Base-by-base conservation (phyloP, 2,797 vertebrate genomes). In the Myotis daubentonii region DNA sequence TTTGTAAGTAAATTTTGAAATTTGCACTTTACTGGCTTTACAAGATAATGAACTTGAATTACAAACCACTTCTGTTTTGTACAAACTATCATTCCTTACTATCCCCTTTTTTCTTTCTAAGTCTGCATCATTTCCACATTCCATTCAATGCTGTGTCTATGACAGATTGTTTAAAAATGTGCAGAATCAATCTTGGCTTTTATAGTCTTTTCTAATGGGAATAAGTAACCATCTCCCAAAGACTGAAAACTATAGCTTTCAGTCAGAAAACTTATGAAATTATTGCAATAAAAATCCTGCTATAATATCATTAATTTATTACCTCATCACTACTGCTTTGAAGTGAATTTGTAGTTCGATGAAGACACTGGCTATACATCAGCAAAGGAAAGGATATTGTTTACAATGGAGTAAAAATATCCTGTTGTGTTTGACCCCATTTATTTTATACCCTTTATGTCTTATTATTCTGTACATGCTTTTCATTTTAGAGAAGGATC, bases 271-370 rank as follows among this genome's bases (percentile, higher is more conserved):
- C 71, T 93, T 87, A 53, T 79, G 75, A 87, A 94, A 83, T n/a
- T 71, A 65, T 93, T 97, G 93, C 94, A 97, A 97, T 98, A 95
- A 97, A 98, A 70, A 10, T 12, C 28, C 38, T 88, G 95, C 90
- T 97, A 95, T 95, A 96, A 80, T 76, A 94, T 93, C 87, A 97
- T 92, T 94, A 97, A 93, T 97, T 96, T 97, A 97, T 97, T 97
- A 95, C 91, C 95, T 82, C 60, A 90, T 68, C 66, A 33, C 74
- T 94, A 93, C 95, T 97, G 87, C 91, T 95, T 97, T 95, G 87
- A 96, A 76, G 70, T 41, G 88, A 97, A 96, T 97, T 97, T 97
- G 88, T 62, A 94, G 93, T 86, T 96, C 81, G 95, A 94, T 57
- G 82, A 95, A 97, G 97, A 97, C 36, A 89, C 8, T 84, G 25